Base-by-base conservation (phyloP, 2,113 vertebrate genomes). In the Cepphus grylle region DNA sequence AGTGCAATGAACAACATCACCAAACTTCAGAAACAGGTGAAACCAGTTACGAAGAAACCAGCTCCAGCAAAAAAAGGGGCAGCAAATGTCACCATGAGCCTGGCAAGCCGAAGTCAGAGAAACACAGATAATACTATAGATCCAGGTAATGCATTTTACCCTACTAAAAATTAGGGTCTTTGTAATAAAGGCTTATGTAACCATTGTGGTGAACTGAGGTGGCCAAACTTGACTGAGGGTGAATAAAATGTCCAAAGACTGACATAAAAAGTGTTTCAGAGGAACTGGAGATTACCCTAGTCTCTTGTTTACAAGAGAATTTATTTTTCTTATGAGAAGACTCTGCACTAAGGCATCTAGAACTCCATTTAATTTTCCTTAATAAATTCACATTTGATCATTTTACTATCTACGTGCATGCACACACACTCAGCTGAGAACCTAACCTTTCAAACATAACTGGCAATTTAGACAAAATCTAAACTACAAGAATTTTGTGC, bases 1-100 rank as follows among this genome's bases (percentile, higher is more conserved):
- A 87, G 85, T 40, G 65, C 84, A 34, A 66, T 94, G 77, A 96
- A 58, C 50, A 97, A 96, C 11, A 53, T 97, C 36, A 96, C 96
- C 70, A 98, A 96, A 91, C 85, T 97, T 94, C 98, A 98, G 96
- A 98, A 97, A 53, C 97, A 97, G 78, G 36, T 89, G 27, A 98
- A 98, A 88, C 61, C 80, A 9, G 53, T 84, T 19, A 12, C 82
- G 26, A 98, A 98, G 93, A 98, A 98, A 93, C 42, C 88, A 42
- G 53, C 22, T 11, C 40, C 70, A 36, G 47, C 6, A 5, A 98
- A 98, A 97, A 98, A 98, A 77, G 61, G 85, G 18, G 5, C 82
- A 55, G 67, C 69, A 78, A 98, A 98, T 6, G 1, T 89, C 19
- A 97, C 96, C 6, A 29, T 92, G 45, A 72, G 59, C 61, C 71